Base-by-base conservation (phyloP, 30 jellyfish, hydroid and myxozoan species). In the Aurelia sp. region DNA sequence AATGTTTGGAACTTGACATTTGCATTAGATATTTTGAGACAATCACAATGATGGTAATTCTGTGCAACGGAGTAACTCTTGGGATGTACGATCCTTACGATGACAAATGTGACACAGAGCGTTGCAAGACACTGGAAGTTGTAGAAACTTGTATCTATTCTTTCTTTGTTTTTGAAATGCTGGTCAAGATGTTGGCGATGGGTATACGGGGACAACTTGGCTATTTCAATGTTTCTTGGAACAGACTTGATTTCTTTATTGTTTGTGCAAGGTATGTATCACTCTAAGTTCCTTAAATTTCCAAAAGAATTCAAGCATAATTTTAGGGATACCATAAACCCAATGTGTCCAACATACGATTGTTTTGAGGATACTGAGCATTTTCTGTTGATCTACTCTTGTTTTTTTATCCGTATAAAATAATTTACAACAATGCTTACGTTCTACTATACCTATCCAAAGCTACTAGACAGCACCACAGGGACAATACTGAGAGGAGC, bases 71-170 rank as follows among this genome's bases (percentile, higher is more conserved):
- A 48, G 96, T 96, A 9, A 96, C 99, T 0, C 96, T 96, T n/a
- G 99, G 99, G 31, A 90, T 96, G 91, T 96, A 85, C 90, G 98
- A 96, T 67, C 99, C 99, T 22, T 90, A 88, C 30, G 99, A 96
- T 72, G 80, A 74, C 20, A 74, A 96, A n/a, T 96, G 99, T 88
- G 13, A 50, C 3, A 63, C 97, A 19, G 63, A 79, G 48, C 40
- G 91, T 68, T 96, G 99, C 80, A 63, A 60, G 52, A 77, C 92
- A 27, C 79, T 96, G 33, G 99, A 96, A 76, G 66, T 65, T 24
- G 74, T 91, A 51, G 99, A 96, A 72, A 86, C 97, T 3, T 68
- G 70, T 15, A 96, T 96, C 1, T 96, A 85, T 88, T 91, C 94
- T 17, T 96, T 91, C 82, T 96, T 96, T 77, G 92, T 83, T 6